phyloP scores from a whole-genome alignment of 2,888 invertebrate genomes.

The Drosophila putrida region DNA sequence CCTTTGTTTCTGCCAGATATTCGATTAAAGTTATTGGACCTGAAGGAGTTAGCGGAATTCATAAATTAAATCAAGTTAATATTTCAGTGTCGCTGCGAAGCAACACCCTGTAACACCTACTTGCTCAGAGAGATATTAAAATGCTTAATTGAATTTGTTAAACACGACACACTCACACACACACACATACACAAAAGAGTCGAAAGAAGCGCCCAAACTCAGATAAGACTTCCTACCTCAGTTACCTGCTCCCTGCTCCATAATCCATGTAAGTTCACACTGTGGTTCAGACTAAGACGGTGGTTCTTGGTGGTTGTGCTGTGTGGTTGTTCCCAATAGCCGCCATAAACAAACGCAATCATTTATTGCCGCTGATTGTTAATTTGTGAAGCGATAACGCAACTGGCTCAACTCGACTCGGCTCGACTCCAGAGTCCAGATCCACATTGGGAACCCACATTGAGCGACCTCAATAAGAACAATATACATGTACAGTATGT shows the following conservation, averaged over 20 bases:
- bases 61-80: slow-evolving; percentile 81
- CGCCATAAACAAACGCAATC: slow-evolving; percentile 81
- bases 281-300: slow-evolving; percentile 12
- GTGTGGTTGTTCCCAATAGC: slow-evolving; percentile 40
- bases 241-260: slow-evolving; percentile 6
- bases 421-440: no score
- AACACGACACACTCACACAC: slow-evolving; percentile 38
- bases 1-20: background rate
- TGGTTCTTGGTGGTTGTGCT: slow-evolving; percentile 26
- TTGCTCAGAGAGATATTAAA: slow-evolving; percentile 74
- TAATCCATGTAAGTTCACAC: slow-evolving; percentile 50
- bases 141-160: slow-evolving; percentile 81
- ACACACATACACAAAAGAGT: slow-evolving; percentile 17
- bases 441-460: slow-evolving; percentile 29
- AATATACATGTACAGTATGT: slow-evolving; percentile 37
- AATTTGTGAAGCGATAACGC: slow-evolving; percentile 84
- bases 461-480: slow-evolving; percentile 67
- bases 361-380: slow-evolving; percentile 83
- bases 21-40: slow-evolving; percentile 37
- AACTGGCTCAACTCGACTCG: slow-evolving; percentile 11
- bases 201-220: slow-evolving; percentile 36
- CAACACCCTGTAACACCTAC: slow-evolving; percentile 66
- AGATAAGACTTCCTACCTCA: slow-evolving; percentile 46
- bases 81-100: slow-evolving; percentile 74
- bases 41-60: slow-evolving; percentile 56